Conservation (phyloP, 2,888 invertebrate species). For the Drosophila demipolita region DNA sequence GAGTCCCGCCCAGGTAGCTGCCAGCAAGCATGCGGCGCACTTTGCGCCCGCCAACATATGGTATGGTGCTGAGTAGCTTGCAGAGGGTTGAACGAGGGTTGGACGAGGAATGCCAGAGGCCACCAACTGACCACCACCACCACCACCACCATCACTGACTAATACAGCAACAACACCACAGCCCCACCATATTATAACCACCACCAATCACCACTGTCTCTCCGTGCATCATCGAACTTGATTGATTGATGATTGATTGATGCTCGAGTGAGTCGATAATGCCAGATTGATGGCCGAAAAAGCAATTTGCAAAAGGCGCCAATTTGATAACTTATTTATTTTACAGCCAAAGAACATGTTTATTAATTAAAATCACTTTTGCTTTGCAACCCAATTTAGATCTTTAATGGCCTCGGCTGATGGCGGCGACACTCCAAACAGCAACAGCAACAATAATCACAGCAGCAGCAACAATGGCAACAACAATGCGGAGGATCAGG, state of each 20-base stretch:
- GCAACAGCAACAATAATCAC: constrained; percentile 30
- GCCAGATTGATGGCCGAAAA: constrained; percentile 51
- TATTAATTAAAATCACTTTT: constrained; percentile 15
- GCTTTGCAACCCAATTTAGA: constrained; percentile 53
- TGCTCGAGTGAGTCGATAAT: constrained; percentile 82
- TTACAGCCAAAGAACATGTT: not conserved
- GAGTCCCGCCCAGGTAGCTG: constrained; percentile 85
- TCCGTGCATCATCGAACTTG: constrained; percentile 47
- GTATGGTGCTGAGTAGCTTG: constrained; percentile 85
- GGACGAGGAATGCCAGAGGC: constrained; percentile 34
- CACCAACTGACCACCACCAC: constrained; percentile 26
- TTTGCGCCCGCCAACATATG: constrained; percentile 85
- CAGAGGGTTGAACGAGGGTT: constrained; percentile 60
- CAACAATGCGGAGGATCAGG: constrained; percentile 42
- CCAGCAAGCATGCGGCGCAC: constrained; percentile 85
- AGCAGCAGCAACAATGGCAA: constrained; percentile 64
- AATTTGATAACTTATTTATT: constrained; percentile 45
- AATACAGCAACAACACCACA: constrained; percentile 34
- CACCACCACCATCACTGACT: constrained; percentile 34
- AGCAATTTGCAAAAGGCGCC: constrained; percentile 10
- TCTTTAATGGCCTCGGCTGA: constrained; percentile 80
- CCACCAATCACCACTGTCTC: constrained; percentile 28
- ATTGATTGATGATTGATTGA: constrained; percentile 63
- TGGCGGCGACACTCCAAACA: constrained; percentile 40
- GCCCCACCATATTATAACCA: constrained; percentile 19